Conservation (phyloP, 2,888 invertebrate genomes). For the Lithophane ornitopus region DNA sequence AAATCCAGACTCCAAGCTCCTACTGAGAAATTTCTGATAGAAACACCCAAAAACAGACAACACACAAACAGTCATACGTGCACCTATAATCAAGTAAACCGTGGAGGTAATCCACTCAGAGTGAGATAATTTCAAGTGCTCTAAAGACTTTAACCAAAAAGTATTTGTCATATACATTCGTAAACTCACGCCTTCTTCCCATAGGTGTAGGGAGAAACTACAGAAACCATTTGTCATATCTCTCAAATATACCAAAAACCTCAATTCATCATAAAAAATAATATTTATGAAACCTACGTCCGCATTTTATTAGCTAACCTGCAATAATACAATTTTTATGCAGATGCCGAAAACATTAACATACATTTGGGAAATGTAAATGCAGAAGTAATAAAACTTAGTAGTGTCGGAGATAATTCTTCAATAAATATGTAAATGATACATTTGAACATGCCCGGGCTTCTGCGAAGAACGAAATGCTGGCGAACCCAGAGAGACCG, state of each 20-base stretch:
- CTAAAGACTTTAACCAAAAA: background rate
- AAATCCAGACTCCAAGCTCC: no score
- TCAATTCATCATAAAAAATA: background rate
- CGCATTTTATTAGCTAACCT: constrained; percentile 3
- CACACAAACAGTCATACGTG: background rate
- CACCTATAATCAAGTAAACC: background rate
- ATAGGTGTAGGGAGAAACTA: no score
- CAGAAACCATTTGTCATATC: background rate
- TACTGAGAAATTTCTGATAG: no score
- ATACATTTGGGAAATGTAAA: constrained; percentile 41
- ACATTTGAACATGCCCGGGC: background rate
- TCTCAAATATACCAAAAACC: background rate
- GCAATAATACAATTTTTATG: constrained; percentile 21
- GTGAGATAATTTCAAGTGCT: background rate
- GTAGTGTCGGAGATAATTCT: constrained; percentile 47
- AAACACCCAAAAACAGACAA: no score
- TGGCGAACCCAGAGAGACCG: constrained; percentile 5
- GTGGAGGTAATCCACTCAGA: no score
- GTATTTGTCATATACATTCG: no score
- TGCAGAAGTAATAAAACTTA: constrained; percentile 39
- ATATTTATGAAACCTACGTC: constrained; percentile 14
- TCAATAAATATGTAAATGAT: constrained; percentile 47
- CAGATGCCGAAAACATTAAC: constrained; percentile 43
- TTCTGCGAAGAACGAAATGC: constrained; percentile 4
- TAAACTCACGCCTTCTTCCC: no score